Percentiles rank a stretch among this genome's conserved stretches.
These are phyloP conservation scores for Galemys pyrenaicus DNA, from an alignment of 2,113 vertebrate species.

Conservation along the genomic window DNA sequence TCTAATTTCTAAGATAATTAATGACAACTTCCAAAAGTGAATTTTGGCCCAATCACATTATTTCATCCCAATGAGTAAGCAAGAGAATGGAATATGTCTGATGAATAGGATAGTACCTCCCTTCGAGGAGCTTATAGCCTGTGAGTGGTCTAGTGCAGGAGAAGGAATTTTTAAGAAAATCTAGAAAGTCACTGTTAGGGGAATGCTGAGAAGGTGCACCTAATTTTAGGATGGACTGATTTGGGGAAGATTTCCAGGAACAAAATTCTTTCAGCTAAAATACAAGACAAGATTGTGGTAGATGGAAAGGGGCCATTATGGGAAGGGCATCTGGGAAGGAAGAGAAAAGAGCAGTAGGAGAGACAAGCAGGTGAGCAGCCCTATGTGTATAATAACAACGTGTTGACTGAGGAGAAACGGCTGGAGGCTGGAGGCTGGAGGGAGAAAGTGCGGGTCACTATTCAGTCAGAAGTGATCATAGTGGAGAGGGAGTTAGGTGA, in stretches of 20 bases:
- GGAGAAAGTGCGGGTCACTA: rapidly evolving
- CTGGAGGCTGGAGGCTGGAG: not conserved
- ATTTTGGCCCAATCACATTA: not conserved
- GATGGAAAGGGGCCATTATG: not conserved
- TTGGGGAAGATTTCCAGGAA: not conserved
- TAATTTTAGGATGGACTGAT: not conserved
- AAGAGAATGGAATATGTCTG: not conserved
- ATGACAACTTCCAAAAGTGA: not conserved
- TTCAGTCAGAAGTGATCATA: rapidly evolving
- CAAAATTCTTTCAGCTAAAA: not conserved
- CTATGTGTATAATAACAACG: rapidly evolving
- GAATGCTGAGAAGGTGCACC: not conserved
- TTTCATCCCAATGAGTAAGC: not conserved
- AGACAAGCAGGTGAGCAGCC: not conserved
- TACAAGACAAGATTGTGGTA: not conserved
- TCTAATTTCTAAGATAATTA: not conserved
- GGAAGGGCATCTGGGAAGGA: not conserved
- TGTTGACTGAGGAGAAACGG: not conserved
- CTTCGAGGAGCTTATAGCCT: not conserved
- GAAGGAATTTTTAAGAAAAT: not conserved
- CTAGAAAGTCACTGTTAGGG: not conserved
- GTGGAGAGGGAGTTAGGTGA: not conserved
- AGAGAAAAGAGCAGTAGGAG: not conserved
- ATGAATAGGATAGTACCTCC: not conserved
- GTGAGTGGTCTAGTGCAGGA: not conserved